Conservation (phyloP, 2,113 vertebrate species). For the Nematolebias whitei region DNA sequence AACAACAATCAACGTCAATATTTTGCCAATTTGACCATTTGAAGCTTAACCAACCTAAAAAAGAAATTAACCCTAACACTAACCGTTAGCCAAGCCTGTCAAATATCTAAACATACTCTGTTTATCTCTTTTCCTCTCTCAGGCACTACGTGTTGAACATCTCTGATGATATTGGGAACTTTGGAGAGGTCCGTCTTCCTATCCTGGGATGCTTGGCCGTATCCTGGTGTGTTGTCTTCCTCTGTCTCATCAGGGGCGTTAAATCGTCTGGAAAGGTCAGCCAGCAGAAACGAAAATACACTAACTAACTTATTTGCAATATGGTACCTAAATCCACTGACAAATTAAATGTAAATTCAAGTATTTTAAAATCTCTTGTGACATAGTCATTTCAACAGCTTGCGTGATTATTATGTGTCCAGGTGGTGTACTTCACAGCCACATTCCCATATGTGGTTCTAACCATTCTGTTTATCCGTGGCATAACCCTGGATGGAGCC, state of each 20-base stretch:
- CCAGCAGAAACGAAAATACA: not conserved
- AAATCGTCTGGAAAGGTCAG: constrained; percentile 98
- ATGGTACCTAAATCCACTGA: not conserved
- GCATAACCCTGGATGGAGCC: constrained; percentile 94
- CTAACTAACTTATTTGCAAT: not conserved
- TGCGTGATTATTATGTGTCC: constrained; percentile 18
- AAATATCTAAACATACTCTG: not conserved
- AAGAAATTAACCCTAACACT: not conserved
- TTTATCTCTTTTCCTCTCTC: constrained; percentile 11
- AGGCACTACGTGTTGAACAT: constrained; percentile 93
- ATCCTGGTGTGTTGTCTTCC: constrained; percentile 96
- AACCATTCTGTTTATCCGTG: constrained; percentile 96
- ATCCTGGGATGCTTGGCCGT: constrained; percentile 92
- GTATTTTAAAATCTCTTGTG: not conserved
- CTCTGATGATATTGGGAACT: constrained; percentile 92
- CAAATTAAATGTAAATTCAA: not conserved
- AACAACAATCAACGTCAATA: not conserved
- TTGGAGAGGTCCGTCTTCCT: constrained; percentile 92
- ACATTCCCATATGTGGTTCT: constrained; percentile 96
- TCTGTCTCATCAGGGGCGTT: constrained; percentile 96
- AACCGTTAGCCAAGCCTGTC: not conserved
- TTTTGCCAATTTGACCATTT: not conserved
- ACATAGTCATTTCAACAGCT: constrained; percentile 2
- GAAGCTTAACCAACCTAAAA: no score
- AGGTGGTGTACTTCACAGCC: constrained; percentile 99